phyloP scores from a whole-genome alignment of 2,888 invertebrate genomes.

The Oscheius sp. region DNA sequence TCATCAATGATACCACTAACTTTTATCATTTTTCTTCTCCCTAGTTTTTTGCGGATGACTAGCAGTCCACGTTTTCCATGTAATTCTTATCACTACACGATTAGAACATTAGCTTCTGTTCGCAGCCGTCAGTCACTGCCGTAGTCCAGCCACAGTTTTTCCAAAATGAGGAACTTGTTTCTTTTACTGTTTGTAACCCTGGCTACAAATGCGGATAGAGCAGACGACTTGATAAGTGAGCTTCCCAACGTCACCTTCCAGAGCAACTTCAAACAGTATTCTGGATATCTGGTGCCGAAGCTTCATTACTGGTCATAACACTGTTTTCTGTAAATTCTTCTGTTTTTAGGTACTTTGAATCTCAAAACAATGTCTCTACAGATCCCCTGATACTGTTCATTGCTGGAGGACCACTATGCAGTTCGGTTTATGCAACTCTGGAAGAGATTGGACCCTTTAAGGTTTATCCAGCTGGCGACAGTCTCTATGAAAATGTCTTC shows the following conservation, averaged over 20 bases:
- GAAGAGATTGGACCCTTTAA: conserved; percentile 57
- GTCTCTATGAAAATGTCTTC: conserved; percentile 53
- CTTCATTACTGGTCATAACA: conserved; percentile 49
- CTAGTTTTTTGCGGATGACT: no score
- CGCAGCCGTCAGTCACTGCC: no score
- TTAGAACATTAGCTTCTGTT: no score
- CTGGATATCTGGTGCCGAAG: conserved; percentile 53
- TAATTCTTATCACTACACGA: no score
- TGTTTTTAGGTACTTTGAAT: conserved; percentile 53
- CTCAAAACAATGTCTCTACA: conserved; percentile 41
- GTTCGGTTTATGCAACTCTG: conserved; percentile 49
- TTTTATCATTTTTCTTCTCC: no score
- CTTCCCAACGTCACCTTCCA: conserved; percentile 53
- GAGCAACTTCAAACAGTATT: conserved; percentile 57
- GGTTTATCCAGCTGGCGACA: conserved; percentile 38
- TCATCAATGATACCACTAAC: no score
- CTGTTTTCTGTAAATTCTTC: not conserved
- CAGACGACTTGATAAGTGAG: conserved; percentile 28
- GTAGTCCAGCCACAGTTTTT: no score
- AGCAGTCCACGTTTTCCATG: no score
- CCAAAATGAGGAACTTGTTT: conserved; percentile 9
- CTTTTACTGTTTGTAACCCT: not conserved
- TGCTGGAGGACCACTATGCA: conserved; percentile 58
- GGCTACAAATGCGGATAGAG: conserved; percentile 1
- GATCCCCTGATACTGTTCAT: conserved; percentile 52